Base-by-base conservation (phyloP, 2,888 invertebrate species). In the Sinodicranocentrus sp. region DNA sequence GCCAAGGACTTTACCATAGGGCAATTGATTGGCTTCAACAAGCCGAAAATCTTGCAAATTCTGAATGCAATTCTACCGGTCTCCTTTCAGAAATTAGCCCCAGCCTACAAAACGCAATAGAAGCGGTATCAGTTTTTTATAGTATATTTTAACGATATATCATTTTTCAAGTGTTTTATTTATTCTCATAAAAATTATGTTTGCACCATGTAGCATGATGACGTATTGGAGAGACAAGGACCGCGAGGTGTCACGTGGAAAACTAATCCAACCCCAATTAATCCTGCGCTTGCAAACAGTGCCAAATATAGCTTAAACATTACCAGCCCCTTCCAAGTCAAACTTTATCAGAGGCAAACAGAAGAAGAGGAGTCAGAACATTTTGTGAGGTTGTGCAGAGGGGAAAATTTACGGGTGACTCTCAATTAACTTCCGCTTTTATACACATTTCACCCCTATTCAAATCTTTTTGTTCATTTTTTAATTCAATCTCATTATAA, bases 1-100 rank as follows among this genome's bases (percentile, higher is more conserved):
- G 89, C 43, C 89, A 89, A 67, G 90, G 90, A 23, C 89, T 90
- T 54, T 90, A 90, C 83, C 89, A 90, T 52, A 89, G 89, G 28
- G 90, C 90, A 21, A 88, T 90, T 25, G 89, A 90, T 72, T 90
- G 90, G 90, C 88, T 90, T 26, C 89, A 89, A 79, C 88, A 89
- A 15, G 90, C 90, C 0, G 73, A 90, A 43, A 78, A 71, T n/a
- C 84, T 87, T 15, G 90, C 90, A 0, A 84, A 85, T 17, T 65
- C 77, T 0, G 89, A 90, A 72, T 83, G 85, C 2, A 89, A 89
- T 19, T 88, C 89, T 48, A 79, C 86, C n/a, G 88, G 87, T 39
- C 85, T 89, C 1, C 84, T 89, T 0, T 87, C 89, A 0, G 90
- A 90, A 87, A 89, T 90, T 63, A 86, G 85, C 43, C 89, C 90